A percentile compares a stretch with the other conserved stretches of the same genome.
phyloP scores from a whole-genome alignment of 2,888 invertebrate species.

The Lasioglossum marginatum region DNA sequence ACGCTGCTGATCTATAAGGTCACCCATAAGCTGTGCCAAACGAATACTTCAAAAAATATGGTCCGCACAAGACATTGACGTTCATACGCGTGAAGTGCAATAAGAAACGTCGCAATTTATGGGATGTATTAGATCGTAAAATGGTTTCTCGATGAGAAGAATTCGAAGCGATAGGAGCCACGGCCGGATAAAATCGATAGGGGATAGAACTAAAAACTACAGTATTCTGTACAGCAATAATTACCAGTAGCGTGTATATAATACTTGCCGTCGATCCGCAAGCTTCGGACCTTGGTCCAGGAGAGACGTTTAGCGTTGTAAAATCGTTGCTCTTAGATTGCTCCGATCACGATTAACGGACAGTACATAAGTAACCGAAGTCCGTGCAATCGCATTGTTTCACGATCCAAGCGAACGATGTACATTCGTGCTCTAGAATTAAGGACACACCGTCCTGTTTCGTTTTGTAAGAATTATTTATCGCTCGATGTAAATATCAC shows the following conservation, averaged over 20 bases:
- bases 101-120: not conserved
- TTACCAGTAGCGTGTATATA: conserved; percentile 73
- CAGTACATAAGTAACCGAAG: conserved; percentile 16
- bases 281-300: not conserved
- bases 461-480: conserved; percentile 77
- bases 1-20: not conserved
- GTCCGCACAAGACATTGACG: too few relatives aligned
- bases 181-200: conserved; percentile 26
- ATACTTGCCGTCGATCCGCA: not conserved
- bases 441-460: conserved; percentile 73
- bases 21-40: not conserved
- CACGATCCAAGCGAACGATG: conserved; percentile 48
- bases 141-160: not conserved
- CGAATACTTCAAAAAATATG: too few relatives aligned
- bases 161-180: not conserved
- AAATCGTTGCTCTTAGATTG: conserved; percentile 7
- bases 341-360: conserved; percentile 8
- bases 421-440: conserved; percentile 54
- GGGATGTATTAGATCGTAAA: not conserved
- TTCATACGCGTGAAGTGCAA: too few relatives aligned
- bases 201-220: conserved; percentile 51
- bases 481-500: conserved; percentile 79
- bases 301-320: not conserved
- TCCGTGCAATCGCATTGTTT: conserved; percentile 38
- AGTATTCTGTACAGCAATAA: conserved; percentile 79